Base-by-base conservation (phyloP, 53 echinoderm and acorn worm species). In the Arbacia lixula region DNA sequence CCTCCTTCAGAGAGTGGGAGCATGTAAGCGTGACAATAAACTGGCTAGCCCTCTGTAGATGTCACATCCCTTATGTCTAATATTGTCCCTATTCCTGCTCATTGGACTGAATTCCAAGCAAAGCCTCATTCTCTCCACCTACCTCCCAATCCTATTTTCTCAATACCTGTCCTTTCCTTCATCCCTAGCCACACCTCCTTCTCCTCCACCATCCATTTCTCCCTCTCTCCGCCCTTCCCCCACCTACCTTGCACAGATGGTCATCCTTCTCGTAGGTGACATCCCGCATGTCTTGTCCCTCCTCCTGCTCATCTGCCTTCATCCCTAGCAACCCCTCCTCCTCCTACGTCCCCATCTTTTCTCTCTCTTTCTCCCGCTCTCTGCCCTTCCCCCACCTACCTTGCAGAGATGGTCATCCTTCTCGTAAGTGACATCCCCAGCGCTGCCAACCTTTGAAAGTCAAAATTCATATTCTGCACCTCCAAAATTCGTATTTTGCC, bases 261-360 rank as follows among this genome's bases (percentile, higher is more conserved):
- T 89, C 90, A 83, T 95, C 92, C 36, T 77, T 86, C 49, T 89
- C 90, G 73, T 92, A 87, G 67, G 76, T 51, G 17, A 91, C 89
- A 10, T 91, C 94, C 9, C 89, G 84, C 1, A 42, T 80, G 37
- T 99, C 99, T 52, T 94, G 87, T 14, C 89, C 88, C 50, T 89
- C 88, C 30, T 90, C 94, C 24, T 88, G 88, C 33, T 85, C 89
- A 65, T 93, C 93, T 28, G 82, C 72, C 35, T 84, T 81, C 24
- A 87, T 85, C 9, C 99, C 99, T 41, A 99, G 85, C 71, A 99
- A 56, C 37, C 88, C 90, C 73, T 99, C 94, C 49, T 99, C 99
- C 67, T 99, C 99, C 83, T 89, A 51, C 83, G 86, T 0, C 46
- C 46, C 46, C 14, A 8, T 14, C n/a, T n/a, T n/a, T n/a, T n/a